A percentile compares a stretch with the other conserved stretches of the same genome.
Conservation (phyloP, 2,113 vertebrate genomes). For the Sciurus niger region DNA sequence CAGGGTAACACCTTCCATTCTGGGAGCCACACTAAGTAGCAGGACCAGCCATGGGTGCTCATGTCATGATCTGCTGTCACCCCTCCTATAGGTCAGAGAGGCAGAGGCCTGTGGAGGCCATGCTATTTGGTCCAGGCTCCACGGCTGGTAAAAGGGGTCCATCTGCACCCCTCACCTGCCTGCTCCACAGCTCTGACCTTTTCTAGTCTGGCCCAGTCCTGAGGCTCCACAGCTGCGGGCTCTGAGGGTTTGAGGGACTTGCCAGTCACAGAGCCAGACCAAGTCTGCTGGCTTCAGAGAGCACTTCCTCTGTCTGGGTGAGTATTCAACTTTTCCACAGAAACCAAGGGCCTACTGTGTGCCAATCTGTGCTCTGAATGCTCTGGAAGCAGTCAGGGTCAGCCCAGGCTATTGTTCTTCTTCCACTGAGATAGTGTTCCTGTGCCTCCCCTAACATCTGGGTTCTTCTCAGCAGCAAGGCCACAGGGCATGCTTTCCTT, state of each 20-base stretch:
- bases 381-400: not conserved
- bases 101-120: fast-evolving
- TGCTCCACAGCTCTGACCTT: no score
- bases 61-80: not conserved
- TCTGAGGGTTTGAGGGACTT: not conserved
- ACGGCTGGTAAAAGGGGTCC: fast-evolving
- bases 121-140: not conserved
- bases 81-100: not conserved
- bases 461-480: not conserved
- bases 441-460: not conserved
- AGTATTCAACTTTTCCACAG: fast-evolving
- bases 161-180: no score
- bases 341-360: not conserved
- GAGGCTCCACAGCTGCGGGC: not conserved
- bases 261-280: not conserved
- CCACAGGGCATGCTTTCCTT: not conserved
- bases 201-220: not conserved
- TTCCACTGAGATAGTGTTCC: fast-evolving
- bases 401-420: fast-evolving
- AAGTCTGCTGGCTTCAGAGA: not conserved
- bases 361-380: not conserved
- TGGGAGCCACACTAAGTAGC: no score
- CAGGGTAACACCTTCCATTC: fast-evolving
- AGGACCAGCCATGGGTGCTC: fast-evolving
- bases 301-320: fast-evolving